Percentiles rank a stretch among this genome's conserved stretches.
Conservation (phyloP, 2,797 vertebrate species). For the Hippopotamyrus pictus region DNA sequence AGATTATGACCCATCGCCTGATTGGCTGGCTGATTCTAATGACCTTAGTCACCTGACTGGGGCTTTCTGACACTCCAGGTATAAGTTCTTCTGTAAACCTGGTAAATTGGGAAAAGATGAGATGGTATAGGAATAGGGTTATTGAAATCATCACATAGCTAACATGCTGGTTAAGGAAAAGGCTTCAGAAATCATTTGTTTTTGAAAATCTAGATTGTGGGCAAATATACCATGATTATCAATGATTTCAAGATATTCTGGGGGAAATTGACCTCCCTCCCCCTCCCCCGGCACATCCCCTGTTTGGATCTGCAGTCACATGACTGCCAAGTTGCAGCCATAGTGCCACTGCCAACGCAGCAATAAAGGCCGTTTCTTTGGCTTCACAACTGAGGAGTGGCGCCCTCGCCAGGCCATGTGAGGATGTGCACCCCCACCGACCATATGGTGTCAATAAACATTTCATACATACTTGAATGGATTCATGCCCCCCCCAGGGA, state of each 20-base stretch:
- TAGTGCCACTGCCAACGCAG: background rate
- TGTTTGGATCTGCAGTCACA: background rate
- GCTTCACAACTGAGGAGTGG: background rate
- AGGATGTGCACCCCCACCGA: background rate
- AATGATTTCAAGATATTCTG: background rate
- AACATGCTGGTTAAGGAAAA: background rate
- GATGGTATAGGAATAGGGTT: background rate
- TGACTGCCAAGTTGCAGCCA: background rate
- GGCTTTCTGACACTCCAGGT: background rate
- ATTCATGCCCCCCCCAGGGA: conserved; percentile 29
- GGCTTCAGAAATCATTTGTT: background rate
- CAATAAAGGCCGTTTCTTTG: background rate
- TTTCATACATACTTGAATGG: conserved; percentile 38
- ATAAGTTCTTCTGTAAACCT: background rate
- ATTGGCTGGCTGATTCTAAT: background rate
- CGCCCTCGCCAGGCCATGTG: background rate
- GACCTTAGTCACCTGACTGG: background rate
- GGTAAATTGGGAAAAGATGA: background rate
- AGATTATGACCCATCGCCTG: background rate
- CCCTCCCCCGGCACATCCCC: background rate
- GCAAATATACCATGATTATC: background rate
- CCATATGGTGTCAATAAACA: conserved; percentile 55
- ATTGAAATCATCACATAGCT: background rate
- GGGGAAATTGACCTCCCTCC: background rate
- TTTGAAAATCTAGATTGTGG: background rate